Conservation (phyloP, 2,888 invertebrate species). For the Cabera pusaria region DNA sequence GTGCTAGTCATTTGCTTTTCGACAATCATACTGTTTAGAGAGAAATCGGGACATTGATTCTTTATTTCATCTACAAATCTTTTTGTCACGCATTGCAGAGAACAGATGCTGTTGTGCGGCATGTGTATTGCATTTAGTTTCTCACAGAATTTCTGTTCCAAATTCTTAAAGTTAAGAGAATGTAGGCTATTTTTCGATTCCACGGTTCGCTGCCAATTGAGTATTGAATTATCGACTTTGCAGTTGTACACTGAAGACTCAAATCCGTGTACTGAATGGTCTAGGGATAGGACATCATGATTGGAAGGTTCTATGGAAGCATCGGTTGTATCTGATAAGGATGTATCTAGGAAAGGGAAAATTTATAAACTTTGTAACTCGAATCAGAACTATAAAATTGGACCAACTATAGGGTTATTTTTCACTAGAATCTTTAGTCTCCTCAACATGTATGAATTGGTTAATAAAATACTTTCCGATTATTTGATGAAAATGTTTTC, state of each 20-base stretch:
- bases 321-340: slow-evolving; percentile 16
- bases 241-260: slow-evolving; percentile 16
- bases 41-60: slow-evolving; percentile 32
- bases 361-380: too few relatives aligned
- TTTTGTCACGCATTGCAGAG: slow-evolving; percentile 49
- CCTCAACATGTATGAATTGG: too few relatives aligned
- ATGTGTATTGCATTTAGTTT: slow-evolving; percentile 10
- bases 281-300: slow-evolving; percentile 2
- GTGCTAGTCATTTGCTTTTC: slow-evolving; percentile 55
- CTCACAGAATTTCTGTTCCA: slow-evolving; percentile 19
- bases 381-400: too few relatives aligned
- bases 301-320: slow-evolving; percentile 10
- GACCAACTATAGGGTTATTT: too few relatives aligned
- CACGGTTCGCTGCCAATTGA: slow-evolving; percentile 21
- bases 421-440: too few relatives aligned
- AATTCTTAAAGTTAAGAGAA: slow-evolving; percentile 20
- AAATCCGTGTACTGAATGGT: slow-evolving; percentile 10
- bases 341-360: slow-evolving; percentile 21
- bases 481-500: too few relatives aligned
- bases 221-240: slow-evolving; percentile 21
- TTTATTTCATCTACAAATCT: slow-evolving; percentile 24
- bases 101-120: slow-evolving; percentile 43
- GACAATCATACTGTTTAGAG: slow-evolving; percentile 38
- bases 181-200: slow-evolving; percentile 18
- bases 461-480: too few relatives aligned